Conservation (phyloP, 2,113 vertebrate species). For the Pangasianodon gigas region DNA sequence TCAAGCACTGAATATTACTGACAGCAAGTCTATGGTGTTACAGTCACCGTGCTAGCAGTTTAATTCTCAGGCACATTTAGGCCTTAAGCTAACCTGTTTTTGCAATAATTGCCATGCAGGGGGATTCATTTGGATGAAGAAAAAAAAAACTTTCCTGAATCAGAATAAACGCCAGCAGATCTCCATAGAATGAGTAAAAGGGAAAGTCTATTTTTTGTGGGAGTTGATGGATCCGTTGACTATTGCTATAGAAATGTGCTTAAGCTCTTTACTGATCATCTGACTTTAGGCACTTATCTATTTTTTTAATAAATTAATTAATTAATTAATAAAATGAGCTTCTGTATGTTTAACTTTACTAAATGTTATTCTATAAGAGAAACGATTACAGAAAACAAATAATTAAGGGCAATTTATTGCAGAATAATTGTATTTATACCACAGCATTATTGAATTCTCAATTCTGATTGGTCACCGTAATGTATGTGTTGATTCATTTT, state of each 20-base stretch:
- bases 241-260: neutral
- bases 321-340: neutral
- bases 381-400: neutral
- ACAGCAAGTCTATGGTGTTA: neutral
- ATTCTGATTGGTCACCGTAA: too few species aligned
- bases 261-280: neutral
- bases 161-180: neutral
- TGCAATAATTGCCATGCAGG: neutral
- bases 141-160: neutral
- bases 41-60: neutral
- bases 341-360: neutral
- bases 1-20: conserved; percentile 14
- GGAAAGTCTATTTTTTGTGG: neutral
- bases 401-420: too few species aligned
- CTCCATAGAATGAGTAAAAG: neutral
- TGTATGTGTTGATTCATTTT: too few species aligned
- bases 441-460: too few species aligned
- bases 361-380: neutral
- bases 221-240: neutral
- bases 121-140: neutral
- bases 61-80: neutral
- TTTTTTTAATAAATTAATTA: neutral
- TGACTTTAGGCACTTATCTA: neutral
- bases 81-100: neutral
- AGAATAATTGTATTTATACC: too few species aligned